Percentiles rank a stretch among this genome's conserved stretches.
Evolutionary conservation across 2,888 invertebrate genomes (phyloP).

Genomic region (Drosophila helvetica): DNA sequence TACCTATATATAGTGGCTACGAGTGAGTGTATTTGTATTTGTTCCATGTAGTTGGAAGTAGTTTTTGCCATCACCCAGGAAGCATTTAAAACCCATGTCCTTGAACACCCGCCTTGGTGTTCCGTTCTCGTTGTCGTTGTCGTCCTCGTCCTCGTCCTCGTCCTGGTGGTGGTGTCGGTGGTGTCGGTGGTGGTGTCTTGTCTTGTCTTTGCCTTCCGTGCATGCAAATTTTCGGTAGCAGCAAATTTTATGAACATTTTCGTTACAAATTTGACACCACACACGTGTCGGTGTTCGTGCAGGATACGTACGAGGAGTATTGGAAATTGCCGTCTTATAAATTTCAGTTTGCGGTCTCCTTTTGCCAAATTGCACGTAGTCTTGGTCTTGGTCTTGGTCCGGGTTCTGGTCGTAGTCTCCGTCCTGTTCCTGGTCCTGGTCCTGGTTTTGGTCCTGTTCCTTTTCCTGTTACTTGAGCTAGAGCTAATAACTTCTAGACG

Average conservation of each 20-base stretch:
- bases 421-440: not conserved
- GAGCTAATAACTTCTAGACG: constrained; percentile 72
- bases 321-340: constrained; percentile 75
- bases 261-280: constrained; percentile 68
- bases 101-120: constrained; percentile 49
- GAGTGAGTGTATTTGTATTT: constrained; percentile 33
- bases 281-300: constrained; percentile 47
- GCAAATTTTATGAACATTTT: constrained; percentile 76
- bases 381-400: not conserved
- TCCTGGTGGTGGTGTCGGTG: not conserved
- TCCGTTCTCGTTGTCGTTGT: constrained; percentile 1
- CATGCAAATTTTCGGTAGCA: constrained; percentile 71
- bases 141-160: constrained; percentile 8
- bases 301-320: constrained; percentile 49
- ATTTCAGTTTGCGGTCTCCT: constrained; percentile 71
- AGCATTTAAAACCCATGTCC: constrained; percentile 74
- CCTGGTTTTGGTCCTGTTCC: not conserved
- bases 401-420: not conserved
- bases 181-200: constrained; percentile 1
- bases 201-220: constrained; percentile 17
- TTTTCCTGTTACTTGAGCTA: constrained; percentile 6
- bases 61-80: constrained; percentile 55
- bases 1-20: constrained; percentile 5
- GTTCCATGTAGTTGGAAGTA: constrained; percentile 31
- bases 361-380: constrained; percentile 62